Evolutionary conservation across 2,113 vertebrate species (phyloP).

Genomic region (Tringa solitaria): DNA sequence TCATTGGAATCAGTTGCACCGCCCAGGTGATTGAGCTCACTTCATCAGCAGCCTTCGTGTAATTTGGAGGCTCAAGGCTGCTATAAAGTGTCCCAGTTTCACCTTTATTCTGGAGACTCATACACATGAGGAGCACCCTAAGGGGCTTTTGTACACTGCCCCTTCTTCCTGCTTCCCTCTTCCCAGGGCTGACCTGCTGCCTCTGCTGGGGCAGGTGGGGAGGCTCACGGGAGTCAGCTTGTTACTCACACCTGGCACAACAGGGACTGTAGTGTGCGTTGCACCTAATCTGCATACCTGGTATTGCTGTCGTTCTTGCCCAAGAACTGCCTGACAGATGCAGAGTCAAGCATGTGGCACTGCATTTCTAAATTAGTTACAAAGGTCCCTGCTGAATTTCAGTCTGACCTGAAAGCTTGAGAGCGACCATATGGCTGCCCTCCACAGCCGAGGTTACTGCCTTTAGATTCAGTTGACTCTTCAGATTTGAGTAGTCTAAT

Average conservation of each 20-base stretch:
- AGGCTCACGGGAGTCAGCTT: accelerated
- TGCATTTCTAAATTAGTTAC: background rate
- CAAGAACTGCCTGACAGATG: background rate
- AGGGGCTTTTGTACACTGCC: background rate
- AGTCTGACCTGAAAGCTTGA: background rate
- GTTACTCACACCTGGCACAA: background rate
- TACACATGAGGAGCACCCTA: background rate
- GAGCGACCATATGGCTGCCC: conserved; percentile 7
- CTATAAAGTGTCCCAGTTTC: background rate
- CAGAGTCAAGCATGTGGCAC: background rate
- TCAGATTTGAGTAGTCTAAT: conserved; percentile 66
- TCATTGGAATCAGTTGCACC: background rate
- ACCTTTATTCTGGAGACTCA: background rate
- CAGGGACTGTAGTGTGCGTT: background rate
- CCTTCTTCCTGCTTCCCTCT: background rate
- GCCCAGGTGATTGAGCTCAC: background rate
- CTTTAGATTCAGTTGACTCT: conserved; percentile 50
- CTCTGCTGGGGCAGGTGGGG: background rate
- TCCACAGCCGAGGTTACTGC: background rate
- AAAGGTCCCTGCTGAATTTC: background rate
- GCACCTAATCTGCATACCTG: background rate
- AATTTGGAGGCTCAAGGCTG: background rate
- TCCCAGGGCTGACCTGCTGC: background rate
- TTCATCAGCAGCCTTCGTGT: background rate
- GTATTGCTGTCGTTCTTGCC: background rate